Percentiles rank a stretch among this genome's conserved stretches.
phyloP scores from a whole-genome alignment of 2,888 invertebrate species.

The Cotesia congregata region DNA sequence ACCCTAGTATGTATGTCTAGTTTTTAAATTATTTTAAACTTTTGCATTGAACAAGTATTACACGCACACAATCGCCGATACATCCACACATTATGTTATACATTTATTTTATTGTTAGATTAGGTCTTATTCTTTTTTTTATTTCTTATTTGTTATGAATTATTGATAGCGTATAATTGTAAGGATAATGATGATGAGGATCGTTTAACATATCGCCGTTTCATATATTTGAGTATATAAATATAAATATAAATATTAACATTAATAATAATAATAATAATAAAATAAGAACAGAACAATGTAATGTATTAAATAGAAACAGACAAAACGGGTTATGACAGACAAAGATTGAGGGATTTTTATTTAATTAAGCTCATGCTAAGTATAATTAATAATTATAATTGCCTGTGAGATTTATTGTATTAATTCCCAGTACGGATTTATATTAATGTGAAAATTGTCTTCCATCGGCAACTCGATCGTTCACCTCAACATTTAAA shows the following conservation, averaged over 20 bases:
- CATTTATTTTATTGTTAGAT: slow-evolving; percentile 10
- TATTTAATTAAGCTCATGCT: slow-evolving; percentile 11
- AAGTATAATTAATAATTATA: background rate
- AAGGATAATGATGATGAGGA: slow-evolving; percentile 26
- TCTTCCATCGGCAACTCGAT: slow-evolving; percentile 34
- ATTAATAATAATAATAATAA: background rate
- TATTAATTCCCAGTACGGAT: background rate
- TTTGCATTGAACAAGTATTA: slow-evolving; percentile 45
- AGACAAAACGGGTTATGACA: background rate
- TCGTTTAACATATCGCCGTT: slow-evolving; percentile 65
- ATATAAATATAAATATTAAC: background rate
- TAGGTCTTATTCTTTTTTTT: slow-evolving; percentile 26
- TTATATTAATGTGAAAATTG: slow-evolving; percentile 18
- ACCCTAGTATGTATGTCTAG: background rate
- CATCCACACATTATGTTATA: slow-evolving; percentile 23
- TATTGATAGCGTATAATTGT: slow-evolving; percentile 1
- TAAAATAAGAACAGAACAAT: background rate
- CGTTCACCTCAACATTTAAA: slow-evolving; percentile 13
- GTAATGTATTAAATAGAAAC: background rate
- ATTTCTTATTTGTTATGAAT: slow-evolving; percentile 15
- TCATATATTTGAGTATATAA: slow-evolving; percentile 51
- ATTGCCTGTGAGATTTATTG: background rate
- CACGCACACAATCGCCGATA: slow-evolving; percentile 41
- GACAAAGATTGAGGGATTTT: slow-evolving; percentile 20
- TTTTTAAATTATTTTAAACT: slow-evolving; percentile 29